Conservation (phyloP, 2,797 vertebrate species). For the Sciaenops ocellatus region DNA sequence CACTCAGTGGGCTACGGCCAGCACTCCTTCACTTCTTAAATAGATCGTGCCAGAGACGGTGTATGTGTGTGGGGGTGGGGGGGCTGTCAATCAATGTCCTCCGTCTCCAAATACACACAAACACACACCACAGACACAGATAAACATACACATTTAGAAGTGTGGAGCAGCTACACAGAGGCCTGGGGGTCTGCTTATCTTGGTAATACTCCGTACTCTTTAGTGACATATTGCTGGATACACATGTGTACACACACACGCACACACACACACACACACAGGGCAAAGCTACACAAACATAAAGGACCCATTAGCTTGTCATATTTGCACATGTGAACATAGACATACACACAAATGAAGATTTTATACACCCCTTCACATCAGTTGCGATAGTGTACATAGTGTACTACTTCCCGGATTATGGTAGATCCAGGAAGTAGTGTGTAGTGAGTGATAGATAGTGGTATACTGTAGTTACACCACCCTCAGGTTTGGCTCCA, state of each 20-base stretch:
- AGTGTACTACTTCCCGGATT: background rate
- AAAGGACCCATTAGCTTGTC: background rate
- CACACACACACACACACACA: background rate
- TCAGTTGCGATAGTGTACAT: too few relatives aligned
- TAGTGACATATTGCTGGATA: slow-evolving; percentile 11
- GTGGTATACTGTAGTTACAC: background rate
- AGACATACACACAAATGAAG: background rate
- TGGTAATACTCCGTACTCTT: slow-evolving; percentile 35
- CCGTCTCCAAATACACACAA: slow-evolving; percentile 45
- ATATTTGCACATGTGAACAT: slow-evolving; percentile 2
- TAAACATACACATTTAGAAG: slow-evolving; percentile 28
- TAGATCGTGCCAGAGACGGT: slow-evolving; percentile 48
- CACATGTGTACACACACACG: background rate
- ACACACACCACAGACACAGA: slow-evolving; percentile 37
- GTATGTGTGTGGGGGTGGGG: background rate
- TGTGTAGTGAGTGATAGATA: background rate
- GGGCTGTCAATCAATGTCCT: slow-evolving; percentile 46
- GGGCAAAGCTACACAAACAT: background rate
- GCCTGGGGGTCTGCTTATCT: slow-evolving; percentile 27
- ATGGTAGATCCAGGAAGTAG: background rate
- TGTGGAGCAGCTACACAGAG: background rate
- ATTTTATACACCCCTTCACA: background rate
- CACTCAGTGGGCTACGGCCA: slow-evolving; percentile 47
- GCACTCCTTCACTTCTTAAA: slow-evolving; percentile 70
- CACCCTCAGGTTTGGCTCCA: background rate